Conservation (phyloP, 2,113 vertebrate genomes). For the Tachysurus fulvidraco region DNA sequence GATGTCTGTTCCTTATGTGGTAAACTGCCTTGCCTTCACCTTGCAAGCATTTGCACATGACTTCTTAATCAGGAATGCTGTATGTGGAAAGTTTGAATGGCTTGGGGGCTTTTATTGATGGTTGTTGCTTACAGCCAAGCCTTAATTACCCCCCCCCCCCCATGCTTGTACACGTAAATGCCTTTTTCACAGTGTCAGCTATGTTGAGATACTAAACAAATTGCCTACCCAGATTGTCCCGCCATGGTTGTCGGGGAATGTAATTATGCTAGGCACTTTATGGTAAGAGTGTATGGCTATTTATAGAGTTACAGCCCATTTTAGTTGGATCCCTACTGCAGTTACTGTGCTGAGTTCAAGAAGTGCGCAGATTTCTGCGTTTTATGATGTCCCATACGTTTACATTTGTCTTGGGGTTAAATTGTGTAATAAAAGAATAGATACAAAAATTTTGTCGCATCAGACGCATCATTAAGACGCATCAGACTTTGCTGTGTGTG, state of each 20-base stretch:
- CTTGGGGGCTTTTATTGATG: constrained; percentile 33
- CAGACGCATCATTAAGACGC: too few relatives aligned
- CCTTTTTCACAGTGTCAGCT: background rate
- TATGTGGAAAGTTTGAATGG: constrained; percentile 30
- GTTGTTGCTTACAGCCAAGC: constrained; percentile 19
- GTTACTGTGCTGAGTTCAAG: background rate
- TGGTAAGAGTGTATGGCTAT: background rate
- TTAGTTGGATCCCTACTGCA: background rate
- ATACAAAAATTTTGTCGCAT: too few relatives aligned
- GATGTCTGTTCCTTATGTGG: background rate
- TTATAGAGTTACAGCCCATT: constrained; percentile 13
- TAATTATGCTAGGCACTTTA: constrained; percentile 21
- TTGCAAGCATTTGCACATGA: constrained; percentile 24
- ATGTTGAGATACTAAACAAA: background rate
- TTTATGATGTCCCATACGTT: background rate
- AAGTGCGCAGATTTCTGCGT: background rate
- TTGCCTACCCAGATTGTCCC: constrained; percentile 1
- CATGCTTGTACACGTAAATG: background rate
- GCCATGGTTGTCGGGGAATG: background rate
- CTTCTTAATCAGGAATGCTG: constrained; percentile 35
- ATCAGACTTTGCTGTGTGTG: background rate
- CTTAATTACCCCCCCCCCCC: constrained; percentile 8
- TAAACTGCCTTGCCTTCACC: constrained; percentile 16
- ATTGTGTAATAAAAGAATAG: background rate
- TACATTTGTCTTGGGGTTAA: background rate